phyloP scores from a whole-genome alignment of 2,797 vertebrate genomes.

The Argya squamiceps region DNA sequence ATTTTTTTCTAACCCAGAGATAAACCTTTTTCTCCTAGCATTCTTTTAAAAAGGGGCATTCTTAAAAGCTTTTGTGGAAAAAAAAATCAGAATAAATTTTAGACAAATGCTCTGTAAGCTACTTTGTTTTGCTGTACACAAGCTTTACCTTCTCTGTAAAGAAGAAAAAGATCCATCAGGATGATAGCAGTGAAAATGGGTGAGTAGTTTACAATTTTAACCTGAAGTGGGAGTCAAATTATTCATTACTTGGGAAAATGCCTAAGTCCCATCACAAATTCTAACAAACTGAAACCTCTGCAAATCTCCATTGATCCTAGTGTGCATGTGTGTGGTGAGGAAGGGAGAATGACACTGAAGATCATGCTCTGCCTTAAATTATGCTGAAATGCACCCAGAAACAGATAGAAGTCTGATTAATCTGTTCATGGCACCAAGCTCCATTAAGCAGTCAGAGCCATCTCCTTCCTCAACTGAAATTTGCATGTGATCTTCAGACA shows the following conservation, averaged over 20 bases:
- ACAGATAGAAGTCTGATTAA: background rate
- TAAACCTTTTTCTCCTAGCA: background rate
- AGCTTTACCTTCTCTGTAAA: background rate
- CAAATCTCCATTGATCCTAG: background rate
- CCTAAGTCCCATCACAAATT: background rate
- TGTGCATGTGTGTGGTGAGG: accelerated
- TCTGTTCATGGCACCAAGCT: background rate
- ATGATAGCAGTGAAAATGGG: background rate
- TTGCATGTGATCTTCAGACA: background rate
- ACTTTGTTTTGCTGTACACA: background rate
- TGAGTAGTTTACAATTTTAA: background rate
- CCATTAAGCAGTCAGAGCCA: background rate
- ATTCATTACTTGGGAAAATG: background rate
- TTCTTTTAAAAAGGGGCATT: background rate
- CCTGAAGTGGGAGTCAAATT: background rate
- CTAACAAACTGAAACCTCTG: background rate
- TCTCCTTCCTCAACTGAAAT: background rate
- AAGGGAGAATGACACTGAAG: background rate
- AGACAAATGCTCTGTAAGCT: background rate
- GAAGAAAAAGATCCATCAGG: background rate
- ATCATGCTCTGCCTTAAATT: background rate
- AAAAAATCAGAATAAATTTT: constrained; percentile 5
- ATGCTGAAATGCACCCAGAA: background rate
- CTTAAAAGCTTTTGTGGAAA: constrained; percentile 1
- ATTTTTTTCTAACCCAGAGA: background rate